Conservation (phyloP, 2,888 invertebrate genomes). For the Branchellion lobata region DNA sequence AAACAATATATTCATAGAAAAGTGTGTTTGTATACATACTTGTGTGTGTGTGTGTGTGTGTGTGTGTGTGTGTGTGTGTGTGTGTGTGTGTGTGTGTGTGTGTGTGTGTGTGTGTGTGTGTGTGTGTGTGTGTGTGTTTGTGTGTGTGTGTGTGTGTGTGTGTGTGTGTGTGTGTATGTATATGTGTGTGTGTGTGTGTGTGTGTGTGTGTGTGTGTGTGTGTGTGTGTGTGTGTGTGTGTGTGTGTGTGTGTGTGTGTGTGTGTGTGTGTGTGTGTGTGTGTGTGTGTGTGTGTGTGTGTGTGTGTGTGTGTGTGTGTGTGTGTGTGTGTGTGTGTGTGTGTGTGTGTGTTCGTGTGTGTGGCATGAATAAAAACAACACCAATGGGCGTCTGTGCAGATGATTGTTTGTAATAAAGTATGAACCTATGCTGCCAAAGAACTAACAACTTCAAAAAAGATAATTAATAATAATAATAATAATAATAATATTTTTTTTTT, state of each 20-base stretch:
- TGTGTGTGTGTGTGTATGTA: not conserved
- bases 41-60: no score
- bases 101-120: slow-evolving; percentile 2
- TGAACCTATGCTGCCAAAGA: no score
- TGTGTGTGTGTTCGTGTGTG: no score
- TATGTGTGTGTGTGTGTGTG: slow-evolving; percentile 17
- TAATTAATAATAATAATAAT: no score
- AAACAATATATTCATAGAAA: no score
- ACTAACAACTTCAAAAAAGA: no score
- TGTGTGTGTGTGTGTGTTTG: slow-evolving; percentile 4
- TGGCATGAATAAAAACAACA: no score
- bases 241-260: slow-evolving; percentile 16
- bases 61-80: not conserved
- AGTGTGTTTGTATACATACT: no score
- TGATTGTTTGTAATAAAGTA: no score
- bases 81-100: not conserved
- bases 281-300: slow-evolving; percentile 3
- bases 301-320: slow-evolving; percentile 18
- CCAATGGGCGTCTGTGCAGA: no score
- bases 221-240: slow-evolving; percentile 18
- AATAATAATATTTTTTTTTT: no score
- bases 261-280: slow-evolving; percentile 17
- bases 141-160: slow-evolving; percentile 19
- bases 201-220: slow-evolving; percentile 18
- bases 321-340: not conserved